phyloP scores from a whole-genome alignment of 2,797 vertebrate genomes.

The Gobio occitaniae region DNA sequence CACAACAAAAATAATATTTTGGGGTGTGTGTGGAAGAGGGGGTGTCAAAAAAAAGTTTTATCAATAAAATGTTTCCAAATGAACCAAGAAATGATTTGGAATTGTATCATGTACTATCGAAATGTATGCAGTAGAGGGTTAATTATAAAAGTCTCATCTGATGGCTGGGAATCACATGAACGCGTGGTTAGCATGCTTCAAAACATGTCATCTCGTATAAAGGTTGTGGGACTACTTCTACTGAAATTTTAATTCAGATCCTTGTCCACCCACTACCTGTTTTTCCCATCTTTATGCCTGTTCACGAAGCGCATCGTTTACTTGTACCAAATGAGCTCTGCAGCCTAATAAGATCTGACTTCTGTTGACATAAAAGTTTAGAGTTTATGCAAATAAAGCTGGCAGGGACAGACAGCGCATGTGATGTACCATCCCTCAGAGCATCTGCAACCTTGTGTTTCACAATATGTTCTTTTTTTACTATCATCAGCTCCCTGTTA shows the following conservation, averaged over 20 bases:
- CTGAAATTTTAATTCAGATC: conserved; percentile 37
- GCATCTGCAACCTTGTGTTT: background rate
- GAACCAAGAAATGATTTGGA: no score
- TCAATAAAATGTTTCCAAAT: no score
- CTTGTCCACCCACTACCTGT: background rate
- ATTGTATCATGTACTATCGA: no score
- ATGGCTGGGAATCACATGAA: background rate
- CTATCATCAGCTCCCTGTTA: background rate
- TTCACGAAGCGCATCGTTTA: background rate
- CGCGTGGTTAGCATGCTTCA: conserved; percentile 22
- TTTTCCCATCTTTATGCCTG: background rate
- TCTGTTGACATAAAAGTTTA: conserved; percentile 68
- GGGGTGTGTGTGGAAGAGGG: no score
- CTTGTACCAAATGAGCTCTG: conserved; percentile 31
- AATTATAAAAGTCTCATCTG: conserved; percentile 43
- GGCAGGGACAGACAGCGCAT: conserved; percentile 36
- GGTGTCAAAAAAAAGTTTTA: no score
- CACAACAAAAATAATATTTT: no score
- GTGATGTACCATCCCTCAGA: conserved; percentile 20
- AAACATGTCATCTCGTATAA: conserved; percentile 31
- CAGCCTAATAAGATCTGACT: conserved; percentile 68
- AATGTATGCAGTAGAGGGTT: background rate
- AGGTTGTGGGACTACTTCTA: conserved; percentile 26
- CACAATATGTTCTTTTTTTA: background rate
- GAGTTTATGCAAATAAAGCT: conserved; percentile 47